These are phyloP conservation scores for Bathynomus jamesi DNA, from an alignment of 1,140 invertebrate species.

Conservation along the genomic window DNA sequence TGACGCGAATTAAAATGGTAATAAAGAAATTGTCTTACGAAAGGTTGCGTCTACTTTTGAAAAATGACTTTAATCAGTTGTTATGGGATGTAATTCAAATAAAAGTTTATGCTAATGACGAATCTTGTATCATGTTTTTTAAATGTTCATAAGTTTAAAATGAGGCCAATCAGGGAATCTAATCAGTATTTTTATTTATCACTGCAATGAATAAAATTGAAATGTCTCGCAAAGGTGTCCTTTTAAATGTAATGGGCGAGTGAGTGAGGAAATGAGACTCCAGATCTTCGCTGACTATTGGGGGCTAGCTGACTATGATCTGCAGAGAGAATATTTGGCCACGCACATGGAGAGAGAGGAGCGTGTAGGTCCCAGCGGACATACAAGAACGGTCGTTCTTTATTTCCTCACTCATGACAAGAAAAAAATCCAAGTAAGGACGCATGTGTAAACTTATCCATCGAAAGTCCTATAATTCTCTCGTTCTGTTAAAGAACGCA, in stretches of 20 bases:
- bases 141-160: too few species aligned
- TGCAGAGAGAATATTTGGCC: constrained; percentile 31
- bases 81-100: too few species aligned
- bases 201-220: not conserved
- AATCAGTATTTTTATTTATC: too few species aligned
- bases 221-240: constrained; percentile 15
- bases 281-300: constrained; percentile 34
- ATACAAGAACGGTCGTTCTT: constrained; percentile 28
- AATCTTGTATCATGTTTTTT: too few species aligned
- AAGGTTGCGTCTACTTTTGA: too few species aligned
- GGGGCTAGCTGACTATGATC: constrained; percentile 33
- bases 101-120: too few species aligned
- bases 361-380: constrained; percentile 29
- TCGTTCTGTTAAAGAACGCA: too few species aligned
- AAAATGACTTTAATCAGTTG: too few species aligned
- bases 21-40: too few species aligned
- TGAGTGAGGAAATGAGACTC: constrained; percentile 25
- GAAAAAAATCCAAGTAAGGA: constrained; percentile 25
- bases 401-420: constrained; percentile 29
- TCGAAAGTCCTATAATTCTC: too few species aligned
- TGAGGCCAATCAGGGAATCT: too few species aligned
- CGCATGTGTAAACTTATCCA: not conserved
- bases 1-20: too few species aligned
- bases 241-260: constrained; percentile 24
- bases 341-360: constrained; percentile 34